These are phyloP conservation scores for Rhabdornis inornatus DNA, from an alignment of 2,113 vertebrate species.

Conservation along the genomic window DNA sequence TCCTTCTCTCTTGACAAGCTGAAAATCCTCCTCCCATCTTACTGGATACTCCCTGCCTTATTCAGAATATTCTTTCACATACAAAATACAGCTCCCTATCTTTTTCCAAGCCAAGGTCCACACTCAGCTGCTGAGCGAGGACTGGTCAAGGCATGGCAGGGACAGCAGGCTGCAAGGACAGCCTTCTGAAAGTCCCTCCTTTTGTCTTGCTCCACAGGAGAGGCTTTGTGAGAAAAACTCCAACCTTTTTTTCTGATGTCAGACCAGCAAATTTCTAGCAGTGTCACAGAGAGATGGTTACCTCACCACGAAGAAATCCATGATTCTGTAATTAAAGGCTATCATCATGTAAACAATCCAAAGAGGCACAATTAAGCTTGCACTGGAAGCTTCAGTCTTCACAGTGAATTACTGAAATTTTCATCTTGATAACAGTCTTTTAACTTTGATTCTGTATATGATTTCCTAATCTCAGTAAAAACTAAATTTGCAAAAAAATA, in stretches of 20 bases:
- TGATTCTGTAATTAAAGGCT: not conserved
- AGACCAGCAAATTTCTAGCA: not conserved
- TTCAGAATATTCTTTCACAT: not conserved
- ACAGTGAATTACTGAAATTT: not conserved
- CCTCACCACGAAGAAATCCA: not conserved
- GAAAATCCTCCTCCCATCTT: not conserved
- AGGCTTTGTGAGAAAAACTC: not conserved
- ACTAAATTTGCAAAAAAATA: not conserved
- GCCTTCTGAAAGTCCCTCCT: not conserved
- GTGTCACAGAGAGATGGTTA: not conserved
- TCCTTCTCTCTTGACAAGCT: not conserved
- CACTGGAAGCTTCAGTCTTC: not conserved
- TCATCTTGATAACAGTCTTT: not conserved
- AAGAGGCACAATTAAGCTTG: not conserved
- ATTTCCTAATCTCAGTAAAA: not conserved
- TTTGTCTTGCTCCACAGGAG: not conserved
- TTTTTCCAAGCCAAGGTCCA: not conserved
- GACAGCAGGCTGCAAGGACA: not conserved
- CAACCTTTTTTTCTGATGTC: not conserved
- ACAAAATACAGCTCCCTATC: not conserved
- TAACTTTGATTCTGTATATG: not conserved
- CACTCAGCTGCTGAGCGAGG: not conserved
- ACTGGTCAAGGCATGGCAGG: rapidly evolving
- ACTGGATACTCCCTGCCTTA: not conserved
- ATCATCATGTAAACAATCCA: not conserved